phyloP scores from a whole-genome alignment of 2,888 invertebrate genomes.

The Cataglyphis altisquamis region DNA sequence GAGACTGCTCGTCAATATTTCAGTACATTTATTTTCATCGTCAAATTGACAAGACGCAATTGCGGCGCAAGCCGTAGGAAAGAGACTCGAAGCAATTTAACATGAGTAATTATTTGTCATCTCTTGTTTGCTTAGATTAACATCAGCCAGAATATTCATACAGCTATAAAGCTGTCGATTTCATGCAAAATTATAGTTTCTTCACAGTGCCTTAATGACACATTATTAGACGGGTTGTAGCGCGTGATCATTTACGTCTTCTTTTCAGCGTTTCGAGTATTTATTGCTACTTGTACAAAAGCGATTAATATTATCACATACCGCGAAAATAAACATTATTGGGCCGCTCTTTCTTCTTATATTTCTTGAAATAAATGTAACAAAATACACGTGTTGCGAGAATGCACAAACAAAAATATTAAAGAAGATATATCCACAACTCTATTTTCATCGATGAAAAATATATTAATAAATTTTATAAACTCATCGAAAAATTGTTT shows the following conservation, averaged over 20 bases:
- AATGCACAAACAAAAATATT: background rate
- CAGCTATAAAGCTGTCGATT: constrained; percentile 69
- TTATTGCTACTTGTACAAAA: constrained; percentile 36
- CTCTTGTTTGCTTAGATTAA: constrained; percentile 61
- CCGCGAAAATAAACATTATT: constrained; percentile 26
- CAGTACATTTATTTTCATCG: background rate
- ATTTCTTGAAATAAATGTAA: constrained; percentile 22
- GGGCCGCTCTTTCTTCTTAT: background rate
- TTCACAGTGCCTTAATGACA: constrained; percentile 56
- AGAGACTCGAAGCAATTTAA: background rate
- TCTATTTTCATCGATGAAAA: background rate
- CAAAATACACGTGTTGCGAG: background rate
- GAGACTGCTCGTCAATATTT: background rate
- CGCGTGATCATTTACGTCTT: constrained; percentile 15
- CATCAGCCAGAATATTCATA: constrained; percentile 57
- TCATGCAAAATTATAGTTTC: constrained; percentile 61
- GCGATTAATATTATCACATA: constrained; percentile 22
- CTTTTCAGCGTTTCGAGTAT: constrained; percentile 16
- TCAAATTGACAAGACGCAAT: background rate
- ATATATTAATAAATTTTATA: background rate
- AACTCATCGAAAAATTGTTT: background rate
- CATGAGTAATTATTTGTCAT: constrained; percentile 47
- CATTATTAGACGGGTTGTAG: constrained; percentile 60
- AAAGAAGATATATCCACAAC: background rate
- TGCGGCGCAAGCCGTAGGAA: background rate